Evolutionary conservation across 1,140 invertebrate species (phyloP), one percentile per base, ranked within the genome.

Genomic region (Hypothenemus hampei): DNA sequence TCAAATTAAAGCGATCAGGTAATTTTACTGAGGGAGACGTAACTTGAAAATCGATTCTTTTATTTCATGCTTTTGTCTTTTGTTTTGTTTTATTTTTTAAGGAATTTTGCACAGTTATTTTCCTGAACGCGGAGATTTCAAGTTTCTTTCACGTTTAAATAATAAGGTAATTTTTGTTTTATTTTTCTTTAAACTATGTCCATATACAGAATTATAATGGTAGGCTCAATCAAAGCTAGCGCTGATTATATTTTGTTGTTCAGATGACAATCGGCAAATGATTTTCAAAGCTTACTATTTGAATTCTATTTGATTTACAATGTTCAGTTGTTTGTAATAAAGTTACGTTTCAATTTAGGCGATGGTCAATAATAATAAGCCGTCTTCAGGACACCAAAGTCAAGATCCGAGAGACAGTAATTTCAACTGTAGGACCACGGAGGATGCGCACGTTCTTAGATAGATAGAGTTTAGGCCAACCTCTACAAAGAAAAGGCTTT

Each of bases 1-100:
- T 68, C 20, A 76, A 77, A 51, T 72, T 72, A 13, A 77, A 79
- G 64, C 13, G 26, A 31, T 31, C 10, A 31, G 26, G 10, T 31
- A 11, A 31, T 31, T 31, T 31, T 31, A 31, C 13, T 8, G 13
- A 39, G 10, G 36, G 1, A 31, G 8, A 13, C 8, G 26, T 31
- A 31, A 11, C 8, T 11, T 31, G 26, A 18, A 0, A 39, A 39
- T 39, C 18, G 19, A n/a, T 11, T 39, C 22, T 22, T 10, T n/a
- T 43, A 10, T 43, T 24, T n/a, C 40, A 19, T 39, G 3, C 19
- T n/a, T 43, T 23, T n/a, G 18, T 43, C n/a, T 43, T 20, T 46
- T 22, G 18, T 26, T 62, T 53, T 58, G 62, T 61, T 21, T 35
- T 57, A 6, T 13, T 48, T 49, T 23, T 53, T 45, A 66, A 67